Evolutionary conservation across 2,113 vertebrate genomes (phyloP).

Genomic region (Chaetops frenatus): DNA sequence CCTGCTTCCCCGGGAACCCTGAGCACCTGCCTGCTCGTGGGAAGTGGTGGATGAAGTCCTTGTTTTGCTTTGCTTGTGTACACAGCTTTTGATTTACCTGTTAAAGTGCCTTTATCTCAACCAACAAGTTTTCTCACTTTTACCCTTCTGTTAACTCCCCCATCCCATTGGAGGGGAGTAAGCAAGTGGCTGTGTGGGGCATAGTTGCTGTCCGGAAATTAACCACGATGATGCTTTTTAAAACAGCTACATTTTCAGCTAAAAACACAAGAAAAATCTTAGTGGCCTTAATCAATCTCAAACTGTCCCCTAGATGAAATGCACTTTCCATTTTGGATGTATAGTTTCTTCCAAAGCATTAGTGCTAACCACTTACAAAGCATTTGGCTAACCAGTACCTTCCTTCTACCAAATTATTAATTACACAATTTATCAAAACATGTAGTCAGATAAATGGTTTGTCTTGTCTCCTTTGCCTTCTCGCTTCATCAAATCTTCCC

Average conservation of each 20-base stretch:
- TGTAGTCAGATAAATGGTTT: background rate
- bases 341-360: slow-evolving; percentile 8
- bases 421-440: background rate
- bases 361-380: too few species aligned
- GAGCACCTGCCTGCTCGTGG: background rate
- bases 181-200: background rate
- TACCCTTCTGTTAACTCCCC: background rate
- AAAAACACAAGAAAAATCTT: background rate
- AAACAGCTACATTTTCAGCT: background rate
- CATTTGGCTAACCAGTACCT: background rate
- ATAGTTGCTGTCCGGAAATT: background rate
- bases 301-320: background rate
- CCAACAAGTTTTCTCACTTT: background rate
- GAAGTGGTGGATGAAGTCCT: background rate
- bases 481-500: background rate
- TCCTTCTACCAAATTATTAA: slow-evolving; percentile 8
- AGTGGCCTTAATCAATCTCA: background rate
- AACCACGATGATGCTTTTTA: background rate
- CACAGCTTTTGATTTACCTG: background rate
- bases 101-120: background rate
- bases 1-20: rapidly evolving
- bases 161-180: background rate
- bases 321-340: background rate
- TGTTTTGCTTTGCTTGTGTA: background rate
- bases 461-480: background rate